Conservation (phyloP, 2,113 vertebrate species). For the Odobenus rosmarus region DNA sequence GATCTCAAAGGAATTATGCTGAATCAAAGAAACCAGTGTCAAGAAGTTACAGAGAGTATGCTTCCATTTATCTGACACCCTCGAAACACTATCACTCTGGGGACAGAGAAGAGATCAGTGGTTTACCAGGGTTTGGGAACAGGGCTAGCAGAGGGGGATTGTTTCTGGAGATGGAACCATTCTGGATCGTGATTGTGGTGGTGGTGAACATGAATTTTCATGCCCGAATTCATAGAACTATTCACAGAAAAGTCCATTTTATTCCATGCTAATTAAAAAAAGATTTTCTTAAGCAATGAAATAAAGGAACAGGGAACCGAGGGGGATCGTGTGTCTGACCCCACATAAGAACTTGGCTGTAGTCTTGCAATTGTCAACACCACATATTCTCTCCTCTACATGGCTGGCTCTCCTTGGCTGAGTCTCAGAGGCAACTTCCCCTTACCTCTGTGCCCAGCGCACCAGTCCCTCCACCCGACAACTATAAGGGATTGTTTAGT, state of each 20-base stretch:
- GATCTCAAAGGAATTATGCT: neutral
- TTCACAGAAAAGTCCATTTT: neutral
- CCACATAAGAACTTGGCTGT: neutral
- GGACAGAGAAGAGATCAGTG: neutral
- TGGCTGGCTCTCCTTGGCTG: neutral
- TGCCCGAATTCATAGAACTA: neutral
- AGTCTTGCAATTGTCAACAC: neutral
- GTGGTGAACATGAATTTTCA: neutral
- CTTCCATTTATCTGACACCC: neutral
- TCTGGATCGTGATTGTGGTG: neutral
- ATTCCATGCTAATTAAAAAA: neutral
- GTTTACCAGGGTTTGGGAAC: neutral
- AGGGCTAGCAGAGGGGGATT: neutral
- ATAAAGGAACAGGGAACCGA: neutral
- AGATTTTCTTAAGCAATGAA: neutral
- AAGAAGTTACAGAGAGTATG: neutral
- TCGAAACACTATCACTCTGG: neutral
- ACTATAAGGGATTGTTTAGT: neutral
- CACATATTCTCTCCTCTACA: rapidly evolving
- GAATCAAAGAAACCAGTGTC: neutral
- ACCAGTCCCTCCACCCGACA: neutral
- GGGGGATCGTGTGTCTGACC: neutral
- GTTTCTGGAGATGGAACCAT: neutral
- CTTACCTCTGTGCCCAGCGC: neutral
- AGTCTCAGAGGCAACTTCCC: neutral